Evolutionary conservation across 2,113 vertebrate genomes (phyloP), one percentile per base, ranked within the genome.

Genomic region (Noctilio leporinus): DNA sequence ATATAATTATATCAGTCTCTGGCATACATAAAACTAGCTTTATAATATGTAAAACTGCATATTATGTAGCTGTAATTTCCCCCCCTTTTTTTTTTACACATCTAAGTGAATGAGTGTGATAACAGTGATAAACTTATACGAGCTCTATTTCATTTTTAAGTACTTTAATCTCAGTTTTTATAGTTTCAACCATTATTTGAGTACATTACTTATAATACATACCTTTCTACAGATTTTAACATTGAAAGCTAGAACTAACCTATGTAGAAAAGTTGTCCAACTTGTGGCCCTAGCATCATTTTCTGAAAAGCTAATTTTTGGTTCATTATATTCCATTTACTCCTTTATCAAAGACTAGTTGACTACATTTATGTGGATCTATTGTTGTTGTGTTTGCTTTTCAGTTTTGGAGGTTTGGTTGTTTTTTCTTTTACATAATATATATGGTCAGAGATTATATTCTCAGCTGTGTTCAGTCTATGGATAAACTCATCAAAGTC

Each of bases 111-210:
- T 89, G 17, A 76, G 26, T 86, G 8, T 53, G 53, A 57, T 62
- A 92, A 87, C 28, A 92, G 17, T 8, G 33, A 49, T 92, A 76
- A 78, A 9, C 11, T 73, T 96, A 40, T 28, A 45, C 57, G 55
- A 89, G 12, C 6, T 82, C 28, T 76, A 30, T 75, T 86, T 81
- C 89, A 87, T 70, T 93, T 89, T 92, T 62, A 82, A 51, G 22
- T 47, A 70, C 69, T 76, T 78, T 85, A 73, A 77, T 57, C 78
- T 81, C 24, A 51, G 49, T 80, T 95, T 94, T 72, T 40, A 75
- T 86, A 75, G 33, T 89, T 93, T 73, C 17, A 73, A 88, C 20
- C 30, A 83, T 89, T 67, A 69, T 73, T 96, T 89, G 33, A 89
- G 3, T 78, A 86, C 95, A 78, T 93, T 93, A 24, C 28, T 53